phyloP scores from a whole-genome alignment of 2,888 invertebrate species.

The Metallyticus violacea region DNA sequence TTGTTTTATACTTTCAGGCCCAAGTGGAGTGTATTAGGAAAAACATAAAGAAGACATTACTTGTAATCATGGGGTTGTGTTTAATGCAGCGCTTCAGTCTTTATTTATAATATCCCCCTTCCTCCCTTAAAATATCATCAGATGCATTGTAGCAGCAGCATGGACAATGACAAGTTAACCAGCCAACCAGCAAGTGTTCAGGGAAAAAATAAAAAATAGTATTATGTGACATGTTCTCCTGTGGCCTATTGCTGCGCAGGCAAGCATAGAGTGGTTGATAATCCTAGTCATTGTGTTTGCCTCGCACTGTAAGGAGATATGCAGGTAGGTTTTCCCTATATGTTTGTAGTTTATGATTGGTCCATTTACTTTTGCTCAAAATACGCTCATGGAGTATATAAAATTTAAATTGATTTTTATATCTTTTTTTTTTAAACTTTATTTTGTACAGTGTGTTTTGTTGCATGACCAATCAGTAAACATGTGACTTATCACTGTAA shows the following conservation, averaged over 20 bases:
- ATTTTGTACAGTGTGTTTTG: neutral
- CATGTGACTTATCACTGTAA: neutral
- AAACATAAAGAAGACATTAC: conserved; percentile 43
- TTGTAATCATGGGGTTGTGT: conserved; percentile 19
- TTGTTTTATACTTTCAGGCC: conserved; percentile 25
- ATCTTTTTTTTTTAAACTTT: neutral
- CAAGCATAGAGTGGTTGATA: neutral
- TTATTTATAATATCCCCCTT: neutral
- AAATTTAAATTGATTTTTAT: neutral
- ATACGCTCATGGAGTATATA: neutral
- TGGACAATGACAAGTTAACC: neutral
- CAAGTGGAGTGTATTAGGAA: conserved; percentile 34
- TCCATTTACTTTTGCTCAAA: neutral
- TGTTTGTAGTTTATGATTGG: neutral
- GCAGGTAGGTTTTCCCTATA: neutral
- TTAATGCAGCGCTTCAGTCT: conserved; percentile 27
- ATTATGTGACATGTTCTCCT: neutral
- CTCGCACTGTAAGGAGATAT: neutral
- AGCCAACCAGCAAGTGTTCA: conserved; percentile 18
- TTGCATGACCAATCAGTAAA: neutral
- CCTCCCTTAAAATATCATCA: neutral
- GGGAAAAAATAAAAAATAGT: neutral
- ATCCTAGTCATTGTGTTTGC: neutral
- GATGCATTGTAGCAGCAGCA: neutral
- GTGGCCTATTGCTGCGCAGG: neutral